These are phyloP conservation scores for Silurus asotus DNA, from an alignment of 2,113 vertebrate genomes.

Conservation along the genomic window DNA sequence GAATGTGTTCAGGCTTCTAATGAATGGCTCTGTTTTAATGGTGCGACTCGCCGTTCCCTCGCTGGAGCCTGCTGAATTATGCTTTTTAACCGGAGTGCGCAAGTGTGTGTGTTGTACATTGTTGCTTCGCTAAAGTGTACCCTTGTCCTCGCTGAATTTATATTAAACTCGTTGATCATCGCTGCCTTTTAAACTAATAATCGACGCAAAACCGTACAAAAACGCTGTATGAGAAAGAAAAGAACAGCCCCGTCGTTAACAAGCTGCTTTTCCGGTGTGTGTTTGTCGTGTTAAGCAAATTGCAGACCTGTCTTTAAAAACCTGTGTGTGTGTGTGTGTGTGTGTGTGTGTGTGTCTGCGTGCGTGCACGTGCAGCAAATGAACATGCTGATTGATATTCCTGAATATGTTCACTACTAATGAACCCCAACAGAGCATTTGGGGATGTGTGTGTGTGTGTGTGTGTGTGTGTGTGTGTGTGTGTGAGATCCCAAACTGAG, in stretches of 20 bases:
- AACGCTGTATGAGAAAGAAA: background rate
- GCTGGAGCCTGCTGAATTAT: background rate
- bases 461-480: constrained; percentile 10
- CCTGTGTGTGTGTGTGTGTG: constrained; percentile 25
- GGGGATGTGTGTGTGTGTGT: background rate
- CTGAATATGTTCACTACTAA: constrained; percentile 33
- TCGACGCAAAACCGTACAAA: background rate
- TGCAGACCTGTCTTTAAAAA: constrained; percentile 57
- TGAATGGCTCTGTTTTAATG: constrained; percentile 24
- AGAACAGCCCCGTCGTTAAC: background rate
- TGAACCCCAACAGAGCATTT: constrained; percentile 12
- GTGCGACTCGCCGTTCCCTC: background rate
- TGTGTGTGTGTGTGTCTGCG: constrained; percentile 19
- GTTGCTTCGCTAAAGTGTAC: background rate
- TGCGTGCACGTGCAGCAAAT: background rate
- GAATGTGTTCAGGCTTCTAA: constrained; percentile 56
- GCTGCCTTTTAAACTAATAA: constrained; percentile 20
- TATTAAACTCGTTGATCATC: constrained; percentile 45
- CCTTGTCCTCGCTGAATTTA: constrained; percentile 7
- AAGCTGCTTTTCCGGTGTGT: constrained; percentile 1
- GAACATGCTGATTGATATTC: constrained; percentile 22
- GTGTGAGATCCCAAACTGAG: background rate
- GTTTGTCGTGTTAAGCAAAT: constrained; percentile 41
- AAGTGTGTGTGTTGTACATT: background rate
- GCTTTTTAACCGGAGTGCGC: background rate